These are phyloP conservation scores for Alentia gelatinosa DNA, from an alignment of 2,888 invertebrate species.

Conservation along the genomic window DNA sequence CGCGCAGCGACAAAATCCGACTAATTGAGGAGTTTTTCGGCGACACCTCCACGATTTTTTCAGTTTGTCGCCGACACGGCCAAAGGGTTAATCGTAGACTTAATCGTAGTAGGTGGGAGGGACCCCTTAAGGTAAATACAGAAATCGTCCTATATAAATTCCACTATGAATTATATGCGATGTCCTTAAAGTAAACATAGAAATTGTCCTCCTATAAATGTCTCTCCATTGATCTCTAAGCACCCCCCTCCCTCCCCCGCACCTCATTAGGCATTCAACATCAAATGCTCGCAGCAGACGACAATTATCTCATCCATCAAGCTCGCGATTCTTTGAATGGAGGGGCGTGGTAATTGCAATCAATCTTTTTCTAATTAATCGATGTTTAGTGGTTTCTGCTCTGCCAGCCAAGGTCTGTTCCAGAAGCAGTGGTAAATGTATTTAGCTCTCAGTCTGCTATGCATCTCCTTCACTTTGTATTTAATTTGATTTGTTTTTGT, in stretches of 20 bases:
- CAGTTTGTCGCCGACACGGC: no score
- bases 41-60: no score
- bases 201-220: background rate
- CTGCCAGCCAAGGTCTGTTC: background rate
- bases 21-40: no score
- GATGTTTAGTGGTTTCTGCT: background rate
- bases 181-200: background rate
- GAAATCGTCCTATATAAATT: no score
- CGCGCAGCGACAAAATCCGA: no score
- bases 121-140: no score
- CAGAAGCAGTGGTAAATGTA: background rate
- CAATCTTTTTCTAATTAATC: conserved; percentile 26
- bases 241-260: background rate
- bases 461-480: no score
- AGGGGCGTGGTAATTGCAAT: conserved; percentile 16
- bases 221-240: background rate
- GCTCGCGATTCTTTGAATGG: background rate
- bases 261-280: background rate
- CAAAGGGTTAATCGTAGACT: no score
- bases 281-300: background rate
- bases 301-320: conserved; percentile 9
- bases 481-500: no score
- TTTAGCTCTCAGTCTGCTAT: background rate
- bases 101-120: no score
- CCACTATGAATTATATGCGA: no score